Percentiles rank a stretch among this genome's conserved stretches.
Conservation (phyloP, 2,113 vertebrate genomes). For the Pelecanoides urinatrix region DNA sequence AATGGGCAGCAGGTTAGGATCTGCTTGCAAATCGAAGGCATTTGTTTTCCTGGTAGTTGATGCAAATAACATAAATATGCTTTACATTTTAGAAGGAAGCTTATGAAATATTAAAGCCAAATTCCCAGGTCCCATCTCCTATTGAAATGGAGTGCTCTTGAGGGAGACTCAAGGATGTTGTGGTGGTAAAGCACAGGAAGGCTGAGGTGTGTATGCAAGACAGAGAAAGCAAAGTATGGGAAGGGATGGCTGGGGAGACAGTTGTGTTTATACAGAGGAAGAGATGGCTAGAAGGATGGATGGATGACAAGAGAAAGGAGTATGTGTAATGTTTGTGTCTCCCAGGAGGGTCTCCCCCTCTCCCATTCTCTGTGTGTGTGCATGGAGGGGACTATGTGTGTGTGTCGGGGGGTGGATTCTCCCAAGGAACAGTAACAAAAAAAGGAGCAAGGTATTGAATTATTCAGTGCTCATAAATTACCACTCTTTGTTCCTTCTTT, state of each 20-base stretch:
- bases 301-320: not conserved
- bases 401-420: not conserved
- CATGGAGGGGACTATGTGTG: no score
- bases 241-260: not conserved
- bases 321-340: not conserved
- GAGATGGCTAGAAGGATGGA: not conserved
- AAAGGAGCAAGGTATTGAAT: not conserved
- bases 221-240: not conserved
- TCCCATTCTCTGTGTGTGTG: not conserved
- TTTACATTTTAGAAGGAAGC: conserved; percentile 37
- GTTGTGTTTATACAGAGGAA: not conserved
- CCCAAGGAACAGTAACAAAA: not conserved
- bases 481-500: not conserved
- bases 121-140: conserved; percentile 44
- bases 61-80: conserved; percentile 37
- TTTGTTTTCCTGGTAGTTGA: conserved; percentile 25
- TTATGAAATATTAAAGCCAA: conserved; percentile 61
- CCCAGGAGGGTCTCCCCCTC: not conserved
- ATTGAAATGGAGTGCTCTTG: conserved; percentile 10
- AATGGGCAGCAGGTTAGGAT: conserved; percentile 47
- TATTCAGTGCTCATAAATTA: conserved; percentile 22
- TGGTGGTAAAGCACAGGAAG: not conserved
- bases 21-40: not conserved
- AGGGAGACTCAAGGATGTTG: not conserved
- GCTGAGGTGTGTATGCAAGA: not conserved